Base-by-base conservation (phyloP, 2,797 vertebrate genomes). In the Holocentrus rufus region DNA sequence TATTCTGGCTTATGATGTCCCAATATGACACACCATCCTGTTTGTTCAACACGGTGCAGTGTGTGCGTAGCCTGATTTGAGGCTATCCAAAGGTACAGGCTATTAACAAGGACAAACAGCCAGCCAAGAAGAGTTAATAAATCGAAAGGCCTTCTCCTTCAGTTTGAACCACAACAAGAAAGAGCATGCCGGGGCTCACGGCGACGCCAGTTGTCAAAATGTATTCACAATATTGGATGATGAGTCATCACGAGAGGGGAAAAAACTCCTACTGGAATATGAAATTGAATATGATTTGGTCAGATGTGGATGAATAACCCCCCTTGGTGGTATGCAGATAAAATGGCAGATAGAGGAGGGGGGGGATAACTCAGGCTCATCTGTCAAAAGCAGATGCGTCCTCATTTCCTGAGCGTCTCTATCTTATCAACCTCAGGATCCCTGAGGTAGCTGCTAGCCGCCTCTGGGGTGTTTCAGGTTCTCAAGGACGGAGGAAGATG, bases 301-400 rank as follows among this genome's bases (percentile, higher is more conserved):
- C 66, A 18, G 52, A 83, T 83, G 77, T 65, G 79, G 81, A 74
- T 77, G 82, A 85, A 79, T 81, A 78, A 42, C 76, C 62, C 23
- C 36, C 79, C 72, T 65, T 30, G 1, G 62, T 74, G 65, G 66
- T 62, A 67, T 82, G 74, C 72, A 83, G 81, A 90, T 67, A 69
- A 85, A 84, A 82, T 64, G 50, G 70, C 46, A 77, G 70, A 81
- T 74, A 76, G 68, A 77, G 59, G 67, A 65, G 72, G 65, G 65
- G 39, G 44, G 59, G 65, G 64, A 71, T 46, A 44, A 75, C 69
- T 50, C 44, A 2, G 62, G 55, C 77, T 74, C 36, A 11, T 85
- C 82, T 71, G 74, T 90, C 85, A 85, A 75, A 84, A 68, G 54
- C 80, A 82, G 79, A 85, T 79, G 86, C 81, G 75, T 74, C 78